Evolutionary conservation across 2,113 vertebrate genomes (phyloP).

Genomic region (Nesoenas mayeri): DNA sequence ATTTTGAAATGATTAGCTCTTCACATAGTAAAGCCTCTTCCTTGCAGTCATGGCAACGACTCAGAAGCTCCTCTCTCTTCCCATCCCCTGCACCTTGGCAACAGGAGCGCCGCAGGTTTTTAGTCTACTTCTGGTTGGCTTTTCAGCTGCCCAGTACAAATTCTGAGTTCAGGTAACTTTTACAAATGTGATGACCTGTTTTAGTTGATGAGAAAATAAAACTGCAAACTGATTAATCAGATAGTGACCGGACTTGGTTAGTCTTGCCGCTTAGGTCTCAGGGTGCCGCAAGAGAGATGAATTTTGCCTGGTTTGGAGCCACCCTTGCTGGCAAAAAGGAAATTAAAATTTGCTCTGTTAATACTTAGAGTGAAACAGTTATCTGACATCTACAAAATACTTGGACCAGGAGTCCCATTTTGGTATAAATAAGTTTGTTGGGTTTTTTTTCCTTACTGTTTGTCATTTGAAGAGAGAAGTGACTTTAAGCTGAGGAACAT

Average conservation of each 20-base stretch:
- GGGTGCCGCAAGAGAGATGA: background rate
- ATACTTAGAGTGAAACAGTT: background rate
- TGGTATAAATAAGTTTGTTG: background rate
- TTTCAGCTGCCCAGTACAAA: conserved; percentile 52
- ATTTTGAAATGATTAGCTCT: conserved; percentile 58
- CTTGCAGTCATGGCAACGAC: conserved; percentile 76
- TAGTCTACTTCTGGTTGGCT: conserved; percentile 62
- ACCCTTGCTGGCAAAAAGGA: background rate
- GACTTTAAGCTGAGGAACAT: background rate
- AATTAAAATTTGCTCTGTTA: background rate
- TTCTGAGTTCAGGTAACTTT: background rate
- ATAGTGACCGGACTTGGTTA: background rate
- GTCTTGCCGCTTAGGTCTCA: background rate
- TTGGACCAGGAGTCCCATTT: background rate
- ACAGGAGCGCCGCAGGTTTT: conserved; percentile 59
- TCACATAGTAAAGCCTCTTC: conserved; percentile 55
- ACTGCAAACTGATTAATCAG: background rate
- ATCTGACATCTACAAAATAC: conserved; percentile 12
- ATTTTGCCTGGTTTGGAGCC: background rate
- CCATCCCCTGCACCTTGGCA: conserved; percentile 60
- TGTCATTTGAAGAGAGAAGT: background rate
- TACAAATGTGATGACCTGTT: background rate
- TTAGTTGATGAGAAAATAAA: background rate
- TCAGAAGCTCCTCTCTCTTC: conserved; percentile 33
- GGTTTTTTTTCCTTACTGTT: background rate